These are phyloP conservation scores for Lagorchestes hirsutus DNA, from an alignment of 2,797 vertebrate genomes.

Conservation along the genomic window DNA sequence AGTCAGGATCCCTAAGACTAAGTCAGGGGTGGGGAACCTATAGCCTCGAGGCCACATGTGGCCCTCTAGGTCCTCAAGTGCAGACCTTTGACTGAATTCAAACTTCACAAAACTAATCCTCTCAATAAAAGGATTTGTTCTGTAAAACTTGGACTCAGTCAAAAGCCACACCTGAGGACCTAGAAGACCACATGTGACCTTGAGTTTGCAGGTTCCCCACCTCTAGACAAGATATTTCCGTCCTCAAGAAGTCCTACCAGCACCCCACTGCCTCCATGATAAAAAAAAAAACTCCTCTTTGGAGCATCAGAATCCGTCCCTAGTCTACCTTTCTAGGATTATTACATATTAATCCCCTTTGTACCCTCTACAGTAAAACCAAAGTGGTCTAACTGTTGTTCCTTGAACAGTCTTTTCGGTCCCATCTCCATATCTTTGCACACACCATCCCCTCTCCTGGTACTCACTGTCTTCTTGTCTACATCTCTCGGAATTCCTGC, in stretches of 20 bases:
- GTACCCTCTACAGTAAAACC: not conserved
- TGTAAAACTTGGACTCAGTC: too few species aligned
- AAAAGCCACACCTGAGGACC: too few species aligned
- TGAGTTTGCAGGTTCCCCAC: too few species aligned
- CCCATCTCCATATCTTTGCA: not conserved
- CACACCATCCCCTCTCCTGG: not conserved
- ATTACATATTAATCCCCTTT: not conserved
- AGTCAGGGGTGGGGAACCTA: too few species aligned
- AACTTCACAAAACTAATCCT: too few species aligned
- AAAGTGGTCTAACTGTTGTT: not conserved
- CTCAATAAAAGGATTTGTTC: too few species aligned
- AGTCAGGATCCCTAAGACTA: not conserved
- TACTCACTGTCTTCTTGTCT: not conserved
- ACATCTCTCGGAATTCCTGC: not conserved
- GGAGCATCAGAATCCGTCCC: not conserved
- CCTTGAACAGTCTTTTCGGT: not conserved
- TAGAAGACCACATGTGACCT: too few species aligned
- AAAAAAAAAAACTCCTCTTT: not conserved
- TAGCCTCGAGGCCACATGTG: too few species aligned
- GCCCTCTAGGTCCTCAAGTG: too few species aligned
- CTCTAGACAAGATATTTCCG: not conserved
- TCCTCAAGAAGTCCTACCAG: not conserved
- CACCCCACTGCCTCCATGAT: not conserved
- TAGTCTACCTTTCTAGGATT: not conserved
- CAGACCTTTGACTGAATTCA: too few species aligned